Evolutionary conservation across 2,113 vertebrate species (phyloP).

Genomic region (Charadrius vociferus): DNA sequence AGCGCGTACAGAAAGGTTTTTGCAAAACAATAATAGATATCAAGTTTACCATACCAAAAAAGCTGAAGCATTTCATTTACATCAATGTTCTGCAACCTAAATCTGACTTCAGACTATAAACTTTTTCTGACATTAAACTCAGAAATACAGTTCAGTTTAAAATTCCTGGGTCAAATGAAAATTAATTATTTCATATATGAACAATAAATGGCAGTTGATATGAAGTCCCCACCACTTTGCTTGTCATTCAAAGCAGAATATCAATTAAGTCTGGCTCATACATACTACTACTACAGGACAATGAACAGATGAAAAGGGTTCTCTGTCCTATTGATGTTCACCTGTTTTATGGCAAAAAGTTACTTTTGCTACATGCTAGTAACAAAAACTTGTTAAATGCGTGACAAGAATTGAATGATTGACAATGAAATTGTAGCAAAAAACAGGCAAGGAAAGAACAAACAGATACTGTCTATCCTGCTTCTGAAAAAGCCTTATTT

Average conservation of each 20-base stretch:
- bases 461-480: background rate
- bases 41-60: background rate
- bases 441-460: background rate
- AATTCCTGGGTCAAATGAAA: background rate
- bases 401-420: fast-evolving
- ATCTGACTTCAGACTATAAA: background rate
- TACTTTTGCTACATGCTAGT: background rate
- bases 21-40: background rate
- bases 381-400: background rate
- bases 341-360: background rate
- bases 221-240: background rate
- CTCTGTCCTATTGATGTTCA: background rate
- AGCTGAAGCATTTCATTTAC: background rate
- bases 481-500: background rate
- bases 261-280: background rate
- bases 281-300: background rate
- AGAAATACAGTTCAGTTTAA: background rate
- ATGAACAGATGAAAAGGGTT: background rate
- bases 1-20: background rate
- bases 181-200: background rate
- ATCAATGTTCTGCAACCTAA: background rate
- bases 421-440: background rate
- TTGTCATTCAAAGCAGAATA: background rate
- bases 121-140: background rate
- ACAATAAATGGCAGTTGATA: background rate